Conservation (phyloP, 2,888 invertebrate species). For the Dilophus febrilis region DNA sequence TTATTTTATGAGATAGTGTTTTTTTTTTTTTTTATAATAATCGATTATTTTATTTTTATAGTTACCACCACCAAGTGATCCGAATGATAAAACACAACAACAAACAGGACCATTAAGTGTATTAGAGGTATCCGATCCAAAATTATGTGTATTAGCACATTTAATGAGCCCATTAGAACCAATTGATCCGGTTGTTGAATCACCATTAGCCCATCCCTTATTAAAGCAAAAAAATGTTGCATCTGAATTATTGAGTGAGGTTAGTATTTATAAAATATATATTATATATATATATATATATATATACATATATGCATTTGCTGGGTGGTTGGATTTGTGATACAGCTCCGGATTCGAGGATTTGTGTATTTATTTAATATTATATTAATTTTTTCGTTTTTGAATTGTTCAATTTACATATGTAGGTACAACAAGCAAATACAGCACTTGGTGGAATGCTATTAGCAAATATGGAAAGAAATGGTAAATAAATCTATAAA, state of each 20-base stretch:
- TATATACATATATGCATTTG: too few relatives aligned
- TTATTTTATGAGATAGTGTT: not conserved
- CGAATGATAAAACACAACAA: slow-evolving; percentile 33
- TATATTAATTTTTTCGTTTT: too few relatives aligned
- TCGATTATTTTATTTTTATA: slow-evolving; percentile 19
- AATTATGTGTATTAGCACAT: slow-evolving; percentile 72
- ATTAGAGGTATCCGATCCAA: slow-evolving; percentile 75
- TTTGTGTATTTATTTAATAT: too few relatives aligned
- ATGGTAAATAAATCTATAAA: slow-evolving; percentile 34
- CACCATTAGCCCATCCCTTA: slow-evolving; percentile 63
- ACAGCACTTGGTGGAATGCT: slow-evolving; percentile 67
- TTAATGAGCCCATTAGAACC: slow-evolving; percentile 79
- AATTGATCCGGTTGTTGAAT: slow-evolving; percentile 70
- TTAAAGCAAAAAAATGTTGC: slow-evolving; percentile 62
- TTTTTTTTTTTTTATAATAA: not conserved
- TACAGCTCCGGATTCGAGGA: too few relatives aligned
- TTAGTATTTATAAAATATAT: too few relatives aligned
- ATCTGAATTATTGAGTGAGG: slow-evolving; percentile 57
- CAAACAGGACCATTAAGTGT: slow-evolving; percentile 44
- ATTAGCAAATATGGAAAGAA: slow-evolving; percentile 77
- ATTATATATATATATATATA: too few relatives aligned
- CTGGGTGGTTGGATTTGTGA: too few relatives aligned
- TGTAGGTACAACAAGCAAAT: slow-evolving; percentile 42
- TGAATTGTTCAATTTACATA: too few relatives aligned
- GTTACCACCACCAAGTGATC: slow-evolving; percentile 46